Evolutionary conservation across 1,140 invertebrate species (phyloP), one percentile per base, ranked within the genome.

Genomic region (Trachymyrmex cornetzi): DNA sequence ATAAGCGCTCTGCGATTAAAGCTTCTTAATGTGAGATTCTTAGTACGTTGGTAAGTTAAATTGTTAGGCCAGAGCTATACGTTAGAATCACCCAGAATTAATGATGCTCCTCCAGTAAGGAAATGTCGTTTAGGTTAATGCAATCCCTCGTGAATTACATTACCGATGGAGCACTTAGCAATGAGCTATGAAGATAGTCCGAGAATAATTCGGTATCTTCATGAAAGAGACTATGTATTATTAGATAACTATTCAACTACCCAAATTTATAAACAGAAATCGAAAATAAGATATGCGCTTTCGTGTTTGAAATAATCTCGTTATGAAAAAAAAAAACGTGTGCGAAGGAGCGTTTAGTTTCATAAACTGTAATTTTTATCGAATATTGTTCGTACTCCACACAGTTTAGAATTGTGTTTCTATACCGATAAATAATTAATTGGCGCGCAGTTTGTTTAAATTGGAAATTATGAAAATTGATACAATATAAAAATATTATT

Each of bases 41-140:
- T 48, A 50, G 55, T 48, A 48, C 69, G 24, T 63, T 19, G 66
- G 34, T 82, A 48, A 72, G 80, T 71, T 84, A 48, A 84, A 84
- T 84, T 84, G 80, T 84, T 84, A 74, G 69, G 24, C 38, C 57
- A 38, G 22, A 27, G 80, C 69, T 75, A 75, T 84, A 84, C 80
- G 57, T 75, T 84, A 61, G 38, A 84, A 84, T 84, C 69, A 84
- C 30, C 57, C 57, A 19, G 57, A 61, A 84, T 84, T 84, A 84
- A 84, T 63, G 80, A 61, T n/a, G 80, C 69, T 63, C 22, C 24
- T 34, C 19, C 69, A 12, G 24, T 30, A 74, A 63, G 44, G 69
- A 48, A 84, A 74, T 75, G 30, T 61, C 69, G 38, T n/a, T 48
- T 61, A 69, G 30, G 4, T 59, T 48, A 61, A 63, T 30, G 69